phyloP scores from a whole-genome alignment of 2,113 vertebrate genomes.

The Peromyscus maniculatus region DNA sequence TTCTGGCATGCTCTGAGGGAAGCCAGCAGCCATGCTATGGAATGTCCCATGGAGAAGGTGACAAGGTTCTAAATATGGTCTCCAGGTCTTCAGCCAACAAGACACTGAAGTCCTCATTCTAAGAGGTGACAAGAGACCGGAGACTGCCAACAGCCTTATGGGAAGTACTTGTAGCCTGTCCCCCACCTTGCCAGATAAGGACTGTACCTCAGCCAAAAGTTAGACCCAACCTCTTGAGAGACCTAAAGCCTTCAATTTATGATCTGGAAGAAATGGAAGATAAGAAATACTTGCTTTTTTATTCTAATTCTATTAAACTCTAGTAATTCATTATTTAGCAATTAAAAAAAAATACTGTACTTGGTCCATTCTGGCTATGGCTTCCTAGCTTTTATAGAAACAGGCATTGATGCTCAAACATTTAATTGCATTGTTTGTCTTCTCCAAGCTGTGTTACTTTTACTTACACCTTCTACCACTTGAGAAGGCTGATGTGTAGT shows the following conservation, averaged over 20 bases:
- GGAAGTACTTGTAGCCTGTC: not conserved
- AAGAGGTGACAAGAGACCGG: not conserved
- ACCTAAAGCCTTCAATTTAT: not conserved
- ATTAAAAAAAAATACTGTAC: not conserved
- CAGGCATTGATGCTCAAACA: not conserved
- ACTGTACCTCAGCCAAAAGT: not conserved
- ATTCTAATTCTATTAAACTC: not conserved
- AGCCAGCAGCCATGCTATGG: not conserved
- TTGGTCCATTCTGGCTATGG: not conserved
- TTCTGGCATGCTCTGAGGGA: not conserved
- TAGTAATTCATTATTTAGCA: not conserved
- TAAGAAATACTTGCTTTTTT: slow-evolving; percentile 13
- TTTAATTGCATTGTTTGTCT: not conserved
- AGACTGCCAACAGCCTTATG: not conserved
- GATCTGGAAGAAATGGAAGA: not conserved
- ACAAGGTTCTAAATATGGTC: not conserved
- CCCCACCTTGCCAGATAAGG: not conserved
- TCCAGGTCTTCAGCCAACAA: not conserved
- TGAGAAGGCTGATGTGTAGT: not conserved
- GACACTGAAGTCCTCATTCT: not conserved
- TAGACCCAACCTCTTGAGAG: not conserved
- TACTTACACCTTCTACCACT: not conserved
- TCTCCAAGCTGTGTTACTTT: not conserved
- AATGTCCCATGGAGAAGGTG: not conserved
- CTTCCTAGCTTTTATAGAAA: not conserved